Evolutionary conservation across 2,113 vertebrate genomes (phyloP).

Genomic region (Cavia aperea): DNA sequence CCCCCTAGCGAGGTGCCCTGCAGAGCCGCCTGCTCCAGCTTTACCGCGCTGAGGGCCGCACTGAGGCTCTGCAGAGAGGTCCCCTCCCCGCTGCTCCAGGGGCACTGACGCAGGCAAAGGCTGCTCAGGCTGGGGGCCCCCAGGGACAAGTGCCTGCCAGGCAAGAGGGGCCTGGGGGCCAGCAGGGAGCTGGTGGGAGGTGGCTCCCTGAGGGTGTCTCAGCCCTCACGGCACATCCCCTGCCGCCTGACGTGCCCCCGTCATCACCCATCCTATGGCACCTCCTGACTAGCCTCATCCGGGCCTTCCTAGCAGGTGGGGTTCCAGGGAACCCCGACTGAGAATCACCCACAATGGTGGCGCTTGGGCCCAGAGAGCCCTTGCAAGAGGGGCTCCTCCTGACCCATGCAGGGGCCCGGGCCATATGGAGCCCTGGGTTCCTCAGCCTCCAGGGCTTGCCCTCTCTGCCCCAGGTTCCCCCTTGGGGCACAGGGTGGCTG

Average conservation of each 20-base stretch:
- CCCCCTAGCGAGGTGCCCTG: neutral
- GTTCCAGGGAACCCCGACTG: neutral
- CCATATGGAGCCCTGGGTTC: fast-evolving
- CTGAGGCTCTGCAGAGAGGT: neutral
- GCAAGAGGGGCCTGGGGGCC: neutral
- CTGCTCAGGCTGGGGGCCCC: neutral
- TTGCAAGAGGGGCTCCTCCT: fast-evolving
- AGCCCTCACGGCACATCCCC: neutral
- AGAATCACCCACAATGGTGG: fast-evolving
- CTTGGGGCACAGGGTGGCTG: no score
- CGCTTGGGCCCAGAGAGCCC: fast-evolving
- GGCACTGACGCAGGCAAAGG: neutral
- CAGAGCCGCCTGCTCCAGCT: neutral
- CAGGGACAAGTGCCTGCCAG: neutral
- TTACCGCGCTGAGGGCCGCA: no score
- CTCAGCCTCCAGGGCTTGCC: neutral
- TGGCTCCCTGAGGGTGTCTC: no score
- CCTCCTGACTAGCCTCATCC: neutral
- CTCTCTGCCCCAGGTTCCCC: neutral
- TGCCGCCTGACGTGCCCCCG: fast-evolving
- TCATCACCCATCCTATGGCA: fast-evolving
- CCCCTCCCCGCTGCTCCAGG: neutral
- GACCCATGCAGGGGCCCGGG: neutral
- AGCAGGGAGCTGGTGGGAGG: neutral
- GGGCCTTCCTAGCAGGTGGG: neutral